phyloP scores from a whole-genome alignment of 92 coral and sea anemone genomes.

The Porites evermanni region DNA sequence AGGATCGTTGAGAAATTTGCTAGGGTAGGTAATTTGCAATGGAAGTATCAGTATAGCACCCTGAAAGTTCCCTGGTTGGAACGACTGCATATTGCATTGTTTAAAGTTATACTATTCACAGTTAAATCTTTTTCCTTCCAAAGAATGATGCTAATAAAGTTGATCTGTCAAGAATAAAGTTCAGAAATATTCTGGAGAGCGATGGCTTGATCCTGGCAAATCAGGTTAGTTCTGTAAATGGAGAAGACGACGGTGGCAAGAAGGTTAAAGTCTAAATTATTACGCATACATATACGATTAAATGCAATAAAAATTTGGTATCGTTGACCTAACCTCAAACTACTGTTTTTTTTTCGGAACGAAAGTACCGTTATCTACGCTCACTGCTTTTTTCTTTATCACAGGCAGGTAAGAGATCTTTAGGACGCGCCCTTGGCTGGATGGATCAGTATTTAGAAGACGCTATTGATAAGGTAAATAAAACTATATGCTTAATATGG shows the following conservation, averaged over 20 bases:
- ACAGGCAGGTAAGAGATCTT: conserved; percentile 62
- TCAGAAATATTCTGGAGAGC: conserved; percentile 35
- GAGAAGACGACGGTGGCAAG: too few species aligned
- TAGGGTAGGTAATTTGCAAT: too few species aligned
- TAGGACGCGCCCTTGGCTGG: conserved; percentile 73
- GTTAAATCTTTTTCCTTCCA: background rate
- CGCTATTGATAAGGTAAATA: conserved; percentile 62
- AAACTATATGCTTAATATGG: background rate
- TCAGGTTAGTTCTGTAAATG: conserved; percentile 19
- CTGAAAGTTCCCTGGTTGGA: too few species aligned
- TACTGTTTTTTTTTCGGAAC: background rate
- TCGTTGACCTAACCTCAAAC: background rate
- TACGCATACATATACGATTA: too few species aligned
- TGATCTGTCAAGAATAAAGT: conserved; percentile 18
- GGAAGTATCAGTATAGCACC: too few species aligned
- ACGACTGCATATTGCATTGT: background rate
- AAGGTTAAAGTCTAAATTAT: too few species aligned
- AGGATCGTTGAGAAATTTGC: too few species aligned
- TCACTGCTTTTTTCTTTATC: background rate
- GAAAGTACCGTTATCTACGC: background rate
- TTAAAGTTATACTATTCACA: background rate
- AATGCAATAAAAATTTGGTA: too few species aligned
- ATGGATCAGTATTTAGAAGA: conserved; percentile 79
- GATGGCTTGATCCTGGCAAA: conserved; percentile 46
- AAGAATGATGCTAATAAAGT: conserved; percentile 44